phyloP scores from a whole-genome alignment of 30 jellyfish, hydroid and myxozoan species.

The Sanderia malayensis region DNA sequence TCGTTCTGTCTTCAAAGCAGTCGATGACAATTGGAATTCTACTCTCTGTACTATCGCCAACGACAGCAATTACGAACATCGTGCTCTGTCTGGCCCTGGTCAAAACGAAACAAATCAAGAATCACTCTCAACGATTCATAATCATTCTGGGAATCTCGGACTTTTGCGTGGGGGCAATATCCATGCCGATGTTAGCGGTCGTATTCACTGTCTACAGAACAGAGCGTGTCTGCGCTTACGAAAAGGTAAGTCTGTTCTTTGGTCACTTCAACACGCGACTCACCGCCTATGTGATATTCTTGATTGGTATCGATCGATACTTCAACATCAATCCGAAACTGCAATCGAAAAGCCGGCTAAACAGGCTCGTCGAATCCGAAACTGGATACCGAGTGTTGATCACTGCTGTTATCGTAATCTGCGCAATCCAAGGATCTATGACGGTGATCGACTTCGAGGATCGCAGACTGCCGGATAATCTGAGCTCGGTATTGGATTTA shows the following conservation, averaged over 20 bases:
- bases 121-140: conserved; percentile 26
- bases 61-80: background rate
- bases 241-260: conserved; percentile 19
- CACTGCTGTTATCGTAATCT: conserved; percentile 2
- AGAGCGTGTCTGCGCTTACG: conserved; percentile 15
- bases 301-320: conserved; percentile 41
- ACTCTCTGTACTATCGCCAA: conserved; percentile 17
- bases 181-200: conserved; percentile 16
- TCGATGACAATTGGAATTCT: conserved; percentile 2
- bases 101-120: conserved; percentile 31
- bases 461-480: conserved; percentile 25
- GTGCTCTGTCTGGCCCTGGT: conserved; percentile 16
- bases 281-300: conserved; percentile 33
- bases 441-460: conserved; percentile 17
- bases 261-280: conserved; percentile 43
- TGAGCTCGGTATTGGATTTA: conserved; percentile 22
- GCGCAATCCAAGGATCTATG: conserved; percentile 26
- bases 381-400: conserved; percentile 18
- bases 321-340: conserved; percentile 26
- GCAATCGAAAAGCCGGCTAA: conserved; percentile 17
- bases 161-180: conserved; percentile 30
- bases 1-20: conserved; percentile 13
- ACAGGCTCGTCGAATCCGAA: conserved; percentile 13
- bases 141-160: conserved; percentile 34
- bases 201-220: conserved; percentile 2